A percentile compares a stretch with the other conserved stretches of the same genome.
phyloP scores from a whole-genome alignment of 2,888 invertebrate genomes.

The Lithophane semibrunnea region DNA sequence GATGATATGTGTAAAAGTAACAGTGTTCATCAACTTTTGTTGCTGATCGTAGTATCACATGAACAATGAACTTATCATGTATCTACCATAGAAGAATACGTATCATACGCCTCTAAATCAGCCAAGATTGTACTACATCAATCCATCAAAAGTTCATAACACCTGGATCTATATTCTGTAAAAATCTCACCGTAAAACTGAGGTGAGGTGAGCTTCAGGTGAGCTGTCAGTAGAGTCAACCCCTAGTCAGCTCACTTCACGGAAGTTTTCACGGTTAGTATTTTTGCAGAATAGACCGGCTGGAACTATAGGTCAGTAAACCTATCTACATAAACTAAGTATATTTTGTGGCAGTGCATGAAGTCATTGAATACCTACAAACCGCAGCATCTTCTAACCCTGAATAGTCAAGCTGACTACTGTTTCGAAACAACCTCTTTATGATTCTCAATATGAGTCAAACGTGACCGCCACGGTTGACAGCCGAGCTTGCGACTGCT shows the following conservation, averaged over 20 bases:
- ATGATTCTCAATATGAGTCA: slow-evolving; percentile 19
- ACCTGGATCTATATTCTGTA: background rate
- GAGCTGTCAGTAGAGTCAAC: no score
- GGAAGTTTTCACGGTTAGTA: no score
- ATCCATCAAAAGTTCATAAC: background rate
- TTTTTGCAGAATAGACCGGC: no score
- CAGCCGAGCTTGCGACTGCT: slow-evolving; percentile 1
- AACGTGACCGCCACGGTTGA: slow-evolving; percentile 5
- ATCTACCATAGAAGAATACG: no score
- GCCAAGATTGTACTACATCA: background rate
- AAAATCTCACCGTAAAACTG: no score
- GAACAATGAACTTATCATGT: background rate
- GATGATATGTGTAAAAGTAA: background rate
- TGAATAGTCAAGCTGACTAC: slow-evolving; percentile 3
- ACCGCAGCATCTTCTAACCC: background rate
- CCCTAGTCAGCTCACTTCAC: no score
- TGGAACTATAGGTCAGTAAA: background rate
- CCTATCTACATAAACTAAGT: background rate
- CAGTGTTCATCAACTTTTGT: background rate
- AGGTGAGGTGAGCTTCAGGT: no score
- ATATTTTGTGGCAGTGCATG: background rate
- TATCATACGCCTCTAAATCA: no score
- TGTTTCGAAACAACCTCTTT: slow-evolving; percentile 20
- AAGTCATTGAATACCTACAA: no score
- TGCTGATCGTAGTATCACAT: background rate